A percentile compares a stretch with the other conserved stretches of the same genome.
These are phyloP conservation scores for Microcaecilia unicolor DNA, from an alignment of 2,797 vertebrate genomes.

Conservation along the genomic window DNA sequence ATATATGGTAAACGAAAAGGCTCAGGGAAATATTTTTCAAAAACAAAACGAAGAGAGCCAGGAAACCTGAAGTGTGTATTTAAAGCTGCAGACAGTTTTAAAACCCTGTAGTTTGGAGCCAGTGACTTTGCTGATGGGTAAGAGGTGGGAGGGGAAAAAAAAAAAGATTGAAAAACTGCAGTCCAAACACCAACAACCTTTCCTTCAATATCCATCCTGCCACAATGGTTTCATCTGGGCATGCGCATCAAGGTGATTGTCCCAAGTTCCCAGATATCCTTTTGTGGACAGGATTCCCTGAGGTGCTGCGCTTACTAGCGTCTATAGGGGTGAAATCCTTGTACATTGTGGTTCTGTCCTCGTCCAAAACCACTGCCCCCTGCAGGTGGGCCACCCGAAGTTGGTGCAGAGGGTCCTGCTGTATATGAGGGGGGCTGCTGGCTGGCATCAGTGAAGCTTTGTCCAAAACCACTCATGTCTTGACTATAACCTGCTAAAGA, in stretches of 20 bases:
- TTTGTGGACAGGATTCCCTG: conserved; percentile 67
- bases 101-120: conserved; percentile 91
- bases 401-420: conserved; percentile 79
- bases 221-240: conserved; percentile 19
- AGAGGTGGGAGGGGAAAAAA: conserved; percentile 79
- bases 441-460: conserved; percentile 90
- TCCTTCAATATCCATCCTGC: conserved; percentile 53
- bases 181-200: conserved; percentile 66
- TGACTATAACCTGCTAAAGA: conserved; percentile 82
- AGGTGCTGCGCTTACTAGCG: conserved; percentile 65
- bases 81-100: conserved; percentile 94
- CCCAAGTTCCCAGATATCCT: conserved; percentile 66
- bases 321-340: conserved; percentile 97
- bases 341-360: conserved; percentile 97
- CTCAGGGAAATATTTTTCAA: conserved; percentile 76
- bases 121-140: conserved; percentile 95
- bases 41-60: conserved; percentile 75
- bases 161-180: conserved; percentile 83
- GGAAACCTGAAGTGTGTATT: conserved; percentile 84
- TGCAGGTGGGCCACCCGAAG: conserved; percentile 68
- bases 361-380: conserved; percentile 82
- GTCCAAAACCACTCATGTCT: conserved; percentile 91
- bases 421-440: conserved; percentile 81
- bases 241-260: conserved; percentile 64
- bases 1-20: conserved; percentile 81